Evolutionary conservation across 1,140 invertebrate species (phyloP), one percentile per base, ranked within the genome.

Genomic region (Chelonus insularis): DNA sequence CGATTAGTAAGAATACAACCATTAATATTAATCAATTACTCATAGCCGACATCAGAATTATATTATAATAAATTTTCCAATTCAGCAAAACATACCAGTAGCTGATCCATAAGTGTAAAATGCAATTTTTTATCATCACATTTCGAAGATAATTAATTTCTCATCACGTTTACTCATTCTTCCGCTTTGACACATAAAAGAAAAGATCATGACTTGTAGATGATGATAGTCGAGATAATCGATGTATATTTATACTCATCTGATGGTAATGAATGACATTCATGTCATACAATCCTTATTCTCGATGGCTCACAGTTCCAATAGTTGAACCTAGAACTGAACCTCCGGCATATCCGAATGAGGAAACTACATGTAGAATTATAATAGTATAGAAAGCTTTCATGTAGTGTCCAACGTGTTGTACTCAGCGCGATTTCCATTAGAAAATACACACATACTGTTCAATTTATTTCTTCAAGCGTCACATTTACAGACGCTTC

Each of bases 391-490:
- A 50, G 47, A 50, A 50, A 50, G 47, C 47, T 50, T 23, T 20
- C 25, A 7, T 21, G 14, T 18, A 18, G 25, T 50, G 16, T 21
- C 14, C 21, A 51, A 50, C 48, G 43, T 32, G 36, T 55, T 29
- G 45, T 51, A 62, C 60, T n/a, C n/a, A n/a, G n/a, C 52, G 52
- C 60, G 73, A 75, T 75, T 74, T 73, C 72, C 69, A 69, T 75
- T 74, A 73, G 72, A 72, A 71, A 72, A 71, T 45, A 39, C 57
- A 62, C 48, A 41, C 25, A 29, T 29, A 25, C n/a, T n/a, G n/a
- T 45, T 56, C 20, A 39, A 62, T 62, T 62, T 62, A 62, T 62
- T 62, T 62, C 60, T 37, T 59, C 56, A 45, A 58, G 56, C 39
- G 47, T 62, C 52, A 57, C 50, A 37, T 47, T 62, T 34, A 59